phyloP scores from a whole-genome alignment of 1,140 invertebrate species.

The Anastatus disparis region DNA sequence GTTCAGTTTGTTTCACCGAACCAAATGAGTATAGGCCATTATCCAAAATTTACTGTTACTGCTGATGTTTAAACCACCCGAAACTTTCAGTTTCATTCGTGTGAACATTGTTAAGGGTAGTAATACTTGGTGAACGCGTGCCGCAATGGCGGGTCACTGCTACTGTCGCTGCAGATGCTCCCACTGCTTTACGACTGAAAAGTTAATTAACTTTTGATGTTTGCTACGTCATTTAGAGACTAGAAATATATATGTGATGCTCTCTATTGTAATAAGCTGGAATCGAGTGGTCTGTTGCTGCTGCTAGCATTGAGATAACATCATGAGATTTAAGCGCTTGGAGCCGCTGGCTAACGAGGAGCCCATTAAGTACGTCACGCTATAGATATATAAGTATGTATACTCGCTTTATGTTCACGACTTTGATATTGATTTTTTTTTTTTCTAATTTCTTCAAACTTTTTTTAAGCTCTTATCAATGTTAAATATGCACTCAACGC shows the following conservation, averaged over 20 bases:
- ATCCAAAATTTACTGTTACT: not conserved
- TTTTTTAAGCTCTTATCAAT: no score
- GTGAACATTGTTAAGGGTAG: constrained; percentile 11
- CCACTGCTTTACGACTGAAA: constrained; percentile 7
- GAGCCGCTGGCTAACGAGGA: not conserved
- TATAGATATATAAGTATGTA: not conserved
- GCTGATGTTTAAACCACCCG: not conserved
- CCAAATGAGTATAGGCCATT: not conserved
- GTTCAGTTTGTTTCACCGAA: constrained; percentile 22
- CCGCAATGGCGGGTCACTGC: not conserved
- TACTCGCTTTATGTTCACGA: no score
- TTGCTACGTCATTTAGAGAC: not conserved
- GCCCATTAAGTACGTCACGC: not conserved
- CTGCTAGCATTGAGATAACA: not conserved
- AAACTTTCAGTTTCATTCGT: not conserved
- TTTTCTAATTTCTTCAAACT: no score
- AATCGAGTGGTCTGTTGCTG: no score
- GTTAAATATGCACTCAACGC: not conserved
- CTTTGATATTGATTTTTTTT: no score
- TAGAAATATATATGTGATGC: no score
- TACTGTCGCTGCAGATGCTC: not conserved
- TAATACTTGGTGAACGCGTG: no score
- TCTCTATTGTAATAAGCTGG: no score
- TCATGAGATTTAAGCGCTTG: not conserved
- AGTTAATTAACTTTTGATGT: constrained; percentile 25